Evolutionary conservation across 2,888 invertebrate species (phyloP), one percentile per base, ranked within the genome.

Genomic region (Parasteatoda lunata): DNA sequence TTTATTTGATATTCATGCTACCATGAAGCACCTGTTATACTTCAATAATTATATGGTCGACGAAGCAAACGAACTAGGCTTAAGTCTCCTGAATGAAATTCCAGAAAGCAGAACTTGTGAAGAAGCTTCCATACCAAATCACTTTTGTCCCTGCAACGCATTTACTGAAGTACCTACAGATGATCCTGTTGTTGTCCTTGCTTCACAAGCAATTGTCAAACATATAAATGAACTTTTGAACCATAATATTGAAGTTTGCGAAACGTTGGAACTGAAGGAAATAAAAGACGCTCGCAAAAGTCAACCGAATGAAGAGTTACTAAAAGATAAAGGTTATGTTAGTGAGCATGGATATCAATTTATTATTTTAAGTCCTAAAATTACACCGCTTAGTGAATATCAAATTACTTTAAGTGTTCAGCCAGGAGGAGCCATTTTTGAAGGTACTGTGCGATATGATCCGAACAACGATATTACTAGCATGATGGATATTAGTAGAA

Each of bases 401-500:
- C 94, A 94, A 90, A 91, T 96, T 66, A 94, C 94, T 7, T 90
- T 95, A 89, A 92, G 93, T 84, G 95, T 95, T 0, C 89, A 91
- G 59, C 96, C 96, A 0, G 95, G 96, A 0, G 93, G 92, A 68
- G 96, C 94, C 0, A 92, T 95, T 70, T 97, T 97, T 91, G 97
- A 97, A 92, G 96, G 95, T 1, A 96, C 97, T 0, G 93, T 97
- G 7, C 92, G 94, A 11, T 72, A 77, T 52, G 69, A 77, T 48
- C 78, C 89, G 52, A 47, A 90, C 89, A 49, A 65, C 1, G 65
- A 72, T 6, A 49, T 65, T 2, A 78, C 64, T 45, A 72, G 77
- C 15, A 91, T 96, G 2, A 93, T 95, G 0, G 97, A 96, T 45
- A 91, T 93, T n/a, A 92, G 92, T 77, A 90, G 93, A 64, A 91